Evolutionary conservation across 2,888 invertebrate genomes (phyloP).

Genomic region (Elmis aenea): DNA sequence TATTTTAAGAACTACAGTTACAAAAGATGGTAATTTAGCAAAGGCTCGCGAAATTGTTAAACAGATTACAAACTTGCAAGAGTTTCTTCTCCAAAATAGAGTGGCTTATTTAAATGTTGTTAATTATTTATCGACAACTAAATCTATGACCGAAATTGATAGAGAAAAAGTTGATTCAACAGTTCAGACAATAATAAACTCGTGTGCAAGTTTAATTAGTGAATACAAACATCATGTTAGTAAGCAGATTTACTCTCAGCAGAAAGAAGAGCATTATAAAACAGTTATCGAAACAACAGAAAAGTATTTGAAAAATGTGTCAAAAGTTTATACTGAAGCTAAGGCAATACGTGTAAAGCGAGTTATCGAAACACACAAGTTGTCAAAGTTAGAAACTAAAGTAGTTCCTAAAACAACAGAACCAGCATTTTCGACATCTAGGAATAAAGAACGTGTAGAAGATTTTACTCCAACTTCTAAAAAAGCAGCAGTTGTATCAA

Average conservation of each 20-base stretch:
- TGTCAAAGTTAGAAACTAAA: constrained; percentile 63
- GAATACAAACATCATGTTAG: constrained; percentile 67
- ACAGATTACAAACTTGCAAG: constrained; percentile 73
- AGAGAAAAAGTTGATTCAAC: constrained; percentile 82
- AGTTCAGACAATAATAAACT: constrained; percentile 78
- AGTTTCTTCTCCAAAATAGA: constrained; percentile 77
- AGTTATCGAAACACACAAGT: constrained; percentile 75
- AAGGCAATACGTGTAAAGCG: constrained; percentile 82
- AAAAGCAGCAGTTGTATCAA: constrained; percentile 25
- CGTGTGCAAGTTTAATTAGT: constrained; percentile 70
- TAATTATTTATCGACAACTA: constrained; percentile 61
- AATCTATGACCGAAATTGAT: constrained; percentile 76
- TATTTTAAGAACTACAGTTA: constrained; percentile 41
- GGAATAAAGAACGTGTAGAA: background rate
- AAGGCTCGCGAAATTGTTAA: constrained; percentile 73
- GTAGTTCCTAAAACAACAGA: constrained; percentile 26
- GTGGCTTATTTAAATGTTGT: constrained; percentile 82
- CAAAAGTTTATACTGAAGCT: constrained; percentile 82
- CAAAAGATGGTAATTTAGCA: constrained; percentile 57
- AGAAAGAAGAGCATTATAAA: constrained; percentile 72
- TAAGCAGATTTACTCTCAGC: constrained; percentile 52
- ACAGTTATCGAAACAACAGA: constrained; percentile 71
- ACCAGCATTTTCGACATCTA: constrained; percentile 2
- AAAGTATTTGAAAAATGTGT: constrained; percentile 77
- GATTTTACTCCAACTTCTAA: too few relatives aligned